These are phyloP conservation scores for Acinonyx jubatus DNA, from an alignment of 2,113 vertebrate species.

Conservation along the genomic window DNA sequence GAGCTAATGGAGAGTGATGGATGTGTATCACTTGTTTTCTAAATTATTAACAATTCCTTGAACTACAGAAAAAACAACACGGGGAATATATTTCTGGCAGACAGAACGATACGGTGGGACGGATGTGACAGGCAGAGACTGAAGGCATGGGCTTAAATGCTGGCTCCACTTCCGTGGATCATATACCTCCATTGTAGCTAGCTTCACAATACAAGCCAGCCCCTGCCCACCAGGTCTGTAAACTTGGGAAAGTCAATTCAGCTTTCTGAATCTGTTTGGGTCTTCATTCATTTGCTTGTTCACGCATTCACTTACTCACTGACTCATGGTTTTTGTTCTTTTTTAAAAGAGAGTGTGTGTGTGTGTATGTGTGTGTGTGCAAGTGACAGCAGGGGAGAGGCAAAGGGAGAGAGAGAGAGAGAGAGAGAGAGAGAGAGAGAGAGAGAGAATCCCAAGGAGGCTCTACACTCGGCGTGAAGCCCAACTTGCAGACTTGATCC, in stretches of 20 bases:
- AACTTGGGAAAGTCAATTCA: fast-evolving
- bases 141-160: not conserved
- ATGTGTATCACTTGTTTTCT: not conserved
- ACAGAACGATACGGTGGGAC: not conserved
- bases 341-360: too few species aligned
- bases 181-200: not conserved
- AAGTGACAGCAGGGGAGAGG: too few species aligned
- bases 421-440: too few species aligned
- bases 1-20: slow-evolving; percentile 5
- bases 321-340: too few species aligned
- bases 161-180: not conserved
- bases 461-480: too few species aligned
- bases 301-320: not conserved
- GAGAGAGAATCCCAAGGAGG: too few species aligned
- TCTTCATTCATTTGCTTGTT: not conserved
- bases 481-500: too few species aligned
- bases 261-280: not conserved
- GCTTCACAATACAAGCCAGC: fast-evolving
- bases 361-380: too few species aligned
- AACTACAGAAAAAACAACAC: not conserved
- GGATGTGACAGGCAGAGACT: not conserved
- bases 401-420: too few species aligned
- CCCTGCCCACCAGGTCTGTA: fast-evolving
- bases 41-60: slow-evolving; percentile 68
- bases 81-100: not conserved